A percentile compares a stretch with the other conserved stretches of the same genome.
These are phyloP conservation scores for Calephelis perditalis DNA, from an alignment of 2,888 invertebrate genomes.

Conservation along the genomic window DNA sequence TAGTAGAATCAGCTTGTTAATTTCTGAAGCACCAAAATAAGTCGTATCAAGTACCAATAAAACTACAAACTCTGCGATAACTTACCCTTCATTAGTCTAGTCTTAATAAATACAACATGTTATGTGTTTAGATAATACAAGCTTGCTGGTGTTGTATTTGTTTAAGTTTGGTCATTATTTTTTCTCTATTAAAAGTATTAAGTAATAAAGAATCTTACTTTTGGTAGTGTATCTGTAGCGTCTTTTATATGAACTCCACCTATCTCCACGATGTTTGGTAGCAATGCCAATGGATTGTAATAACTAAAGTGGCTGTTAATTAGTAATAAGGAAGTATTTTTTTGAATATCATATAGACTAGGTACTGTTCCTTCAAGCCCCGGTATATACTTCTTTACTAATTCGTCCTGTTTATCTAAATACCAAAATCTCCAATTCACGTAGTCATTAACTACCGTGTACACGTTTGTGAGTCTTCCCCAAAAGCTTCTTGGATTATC, in stretches of 20 bases:
- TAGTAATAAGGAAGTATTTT: conserved; percentile 56
- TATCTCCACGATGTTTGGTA: conserved; percentile 76
- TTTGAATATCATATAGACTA: conserved; percentile 53
- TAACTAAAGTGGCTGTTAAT: conserved; percentile 71
- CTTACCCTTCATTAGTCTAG: no score
- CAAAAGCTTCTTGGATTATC: conserved; percentile 72
- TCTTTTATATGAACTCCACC: conserved; percentile 72
- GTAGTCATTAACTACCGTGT: conserved; percentile 53
- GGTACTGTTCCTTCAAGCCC: conserved; percentile 50
- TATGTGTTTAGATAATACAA: no score
- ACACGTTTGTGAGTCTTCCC: conserved; percentile 67
- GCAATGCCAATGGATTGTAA: conserved; percentile 58
- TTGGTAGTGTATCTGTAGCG: conserved; percentile 38
- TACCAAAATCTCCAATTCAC: conserved; percentile 57
- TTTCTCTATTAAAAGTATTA: no score
- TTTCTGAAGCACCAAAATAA: no score
- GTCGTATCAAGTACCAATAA: no score
- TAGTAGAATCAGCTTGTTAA: no score
- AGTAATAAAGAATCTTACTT: conserved; percentile 34
- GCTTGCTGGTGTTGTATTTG: no score
- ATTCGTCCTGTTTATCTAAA: conserved; percentile 49
- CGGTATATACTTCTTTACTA: conserved; percentile 52
- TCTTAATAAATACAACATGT: no score
- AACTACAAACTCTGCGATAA: no score
- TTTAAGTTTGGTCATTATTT: no score